A percentile compares a stretch with the other conserved stretches of the same genome.
phyloP scores from a whole-genome alignment of 2,113 vertebrate species.

The Plecturocebus donacophilus region DNA sequence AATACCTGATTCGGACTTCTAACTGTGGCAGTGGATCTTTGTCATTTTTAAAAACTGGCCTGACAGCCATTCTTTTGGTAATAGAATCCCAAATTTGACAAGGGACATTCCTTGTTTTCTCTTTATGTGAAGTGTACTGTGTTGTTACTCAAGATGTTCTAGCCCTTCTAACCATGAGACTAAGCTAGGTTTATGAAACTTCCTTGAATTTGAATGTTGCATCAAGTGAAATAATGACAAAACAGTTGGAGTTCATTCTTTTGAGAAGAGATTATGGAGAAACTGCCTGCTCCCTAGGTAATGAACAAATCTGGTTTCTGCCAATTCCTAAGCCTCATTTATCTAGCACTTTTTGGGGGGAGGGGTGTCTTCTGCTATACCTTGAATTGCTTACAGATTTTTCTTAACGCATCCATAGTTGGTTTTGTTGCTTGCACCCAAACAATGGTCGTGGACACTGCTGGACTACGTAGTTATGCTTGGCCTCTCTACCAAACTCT shows the following conservation, averaged over 20 bases:
- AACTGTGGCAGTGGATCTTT: background rate
- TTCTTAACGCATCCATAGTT: background rate
- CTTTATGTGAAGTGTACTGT: background rate
- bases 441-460: background rate
- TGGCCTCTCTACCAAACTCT: background rate
- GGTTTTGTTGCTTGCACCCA: background rate
- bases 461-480: background rate
- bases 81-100: background rate
- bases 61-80: background rate
- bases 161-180: background rate
- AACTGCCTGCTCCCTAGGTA: background rate
- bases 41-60: background rate
- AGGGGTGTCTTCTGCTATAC: background rate
- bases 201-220: constrained; percentile 4
- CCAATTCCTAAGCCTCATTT: background rate
- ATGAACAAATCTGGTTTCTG: background rate
- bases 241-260: background rate
- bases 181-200: background rate
- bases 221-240: constrained; percentile 12
- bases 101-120: background rate
- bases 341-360: background rate
- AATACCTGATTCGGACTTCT: background rate
- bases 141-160: background rate
- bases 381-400: background rate
- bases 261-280: background rate